Conservation (phyloP, 2,888 invertebrate species). For the Lepidonotus clava region DNA sequence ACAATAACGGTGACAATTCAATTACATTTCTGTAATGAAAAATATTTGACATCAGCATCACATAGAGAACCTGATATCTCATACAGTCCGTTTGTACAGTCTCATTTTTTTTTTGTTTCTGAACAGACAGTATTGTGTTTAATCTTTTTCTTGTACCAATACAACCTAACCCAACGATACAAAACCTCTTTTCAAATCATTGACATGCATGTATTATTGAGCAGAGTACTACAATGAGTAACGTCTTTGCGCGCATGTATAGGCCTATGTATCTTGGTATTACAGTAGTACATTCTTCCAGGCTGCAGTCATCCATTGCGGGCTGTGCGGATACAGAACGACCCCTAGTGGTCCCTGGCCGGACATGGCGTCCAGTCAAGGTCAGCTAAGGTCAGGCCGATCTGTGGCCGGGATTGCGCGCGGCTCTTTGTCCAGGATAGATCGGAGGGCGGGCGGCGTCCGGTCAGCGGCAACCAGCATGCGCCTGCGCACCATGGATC, state of each 20-base stretch:
- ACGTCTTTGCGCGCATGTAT: neutral
- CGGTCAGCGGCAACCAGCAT: neutral
- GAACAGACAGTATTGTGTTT: neutral
- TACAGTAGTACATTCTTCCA: too few relatives aligned
- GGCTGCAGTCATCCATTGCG: too few relatives aligned
- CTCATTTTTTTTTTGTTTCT: neutral
- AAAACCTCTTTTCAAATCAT: neutral
- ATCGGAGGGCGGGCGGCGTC: neutral
- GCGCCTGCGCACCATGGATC: neutral
- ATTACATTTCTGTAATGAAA: too few relatives aligned
- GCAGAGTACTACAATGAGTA: neutral
- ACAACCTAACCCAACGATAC: too few relatives aligned
- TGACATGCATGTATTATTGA: slow-evolving; percentile 5
- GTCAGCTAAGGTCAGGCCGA: slow-evolving; percentile 19
- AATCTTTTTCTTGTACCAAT: too few relatives aligned
- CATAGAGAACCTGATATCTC: too few relatives aligned
- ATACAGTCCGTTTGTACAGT: too few relatives aligned
- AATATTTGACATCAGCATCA: too few relatives aligned
- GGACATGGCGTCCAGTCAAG: slow-evolving; percentile 31
- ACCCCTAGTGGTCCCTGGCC: too few relatives aligned
- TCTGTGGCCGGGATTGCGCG: slow-evolving; percentile 20
- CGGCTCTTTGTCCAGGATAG: slow-evolving; percentile 12
- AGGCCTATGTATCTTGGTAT: neutral
- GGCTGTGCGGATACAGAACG: too few relatives aligned
- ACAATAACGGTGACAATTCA: too few relatives aligned